These are phyloP conservation scores for Diarsia rubi DNA, from an alignment of 2,888 invertebrate species.

Conservation along the genomic window DNA sequence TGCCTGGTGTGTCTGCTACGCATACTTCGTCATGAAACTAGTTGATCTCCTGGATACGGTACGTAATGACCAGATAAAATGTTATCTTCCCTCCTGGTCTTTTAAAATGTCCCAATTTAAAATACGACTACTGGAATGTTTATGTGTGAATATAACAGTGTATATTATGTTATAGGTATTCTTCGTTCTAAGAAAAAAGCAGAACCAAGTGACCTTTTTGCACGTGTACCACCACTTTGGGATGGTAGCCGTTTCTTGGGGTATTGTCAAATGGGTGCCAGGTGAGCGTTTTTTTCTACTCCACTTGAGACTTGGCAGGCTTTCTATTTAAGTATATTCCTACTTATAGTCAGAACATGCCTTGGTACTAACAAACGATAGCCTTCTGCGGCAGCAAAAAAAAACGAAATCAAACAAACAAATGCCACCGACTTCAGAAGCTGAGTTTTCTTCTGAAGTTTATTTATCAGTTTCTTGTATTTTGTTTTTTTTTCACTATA, in stretches of 20 bases:
- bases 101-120: background rate
- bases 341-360: background rate
- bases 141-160: background rate
- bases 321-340: background rate
- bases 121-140: background rate
- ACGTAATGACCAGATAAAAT: background rate
- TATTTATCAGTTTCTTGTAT: too few relatives aligned
- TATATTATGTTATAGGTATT: slow-evolving; percentile 89
- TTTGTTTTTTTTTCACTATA: too few relatives aligned
- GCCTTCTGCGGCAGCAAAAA: background rate
- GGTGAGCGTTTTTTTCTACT: slow-evolving; percentile 75
- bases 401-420: too few relatives aligned
- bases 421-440: too few relatives aligned
- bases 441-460: too few relatives aligned
- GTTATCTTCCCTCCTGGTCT: background rate
- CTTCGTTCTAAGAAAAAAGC: slow-evolving; percentile 96
- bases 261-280: slow-evolving; percentile 92
- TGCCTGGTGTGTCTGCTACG: slow-evolving; percentile 91
- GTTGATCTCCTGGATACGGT: slow-evolving; percentile 94
- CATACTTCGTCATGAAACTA: slow-evolving; percentile 93
- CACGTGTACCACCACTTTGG: slow-evolving; percentile 96
- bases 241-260: slow-evolving; percentile 93
- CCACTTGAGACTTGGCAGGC: background rate
- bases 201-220: slow-evolving; percentile 95
- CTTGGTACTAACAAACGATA: background rate